Evolutionary conservation across 2,113 vertebrate species (phyloP).

Genomic region (Brachyistius frenatus): DNA sequence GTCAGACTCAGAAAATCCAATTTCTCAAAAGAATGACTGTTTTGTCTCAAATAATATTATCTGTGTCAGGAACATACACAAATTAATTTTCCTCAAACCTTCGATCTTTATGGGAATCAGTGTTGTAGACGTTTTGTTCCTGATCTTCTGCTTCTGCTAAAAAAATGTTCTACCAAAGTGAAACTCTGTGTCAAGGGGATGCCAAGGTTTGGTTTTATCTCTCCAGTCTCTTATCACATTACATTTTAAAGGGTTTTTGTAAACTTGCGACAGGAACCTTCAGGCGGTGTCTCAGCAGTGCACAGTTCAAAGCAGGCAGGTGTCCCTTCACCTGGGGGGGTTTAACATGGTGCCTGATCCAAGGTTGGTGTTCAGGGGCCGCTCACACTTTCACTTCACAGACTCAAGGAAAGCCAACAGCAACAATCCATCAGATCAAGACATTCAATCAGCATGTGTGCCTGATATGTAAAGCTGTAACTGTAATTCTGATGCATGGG

Average conservation of each 20-base stretch:
- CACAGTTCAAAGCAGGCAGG: constrained; percentile 28
- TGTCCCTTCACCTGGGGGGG: neutral
- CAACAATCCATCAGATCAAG: constrained; percentile 10
- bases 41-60: neutral
- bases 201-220: constrained; percentile 16
- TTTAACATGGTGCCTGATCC: constrained; percentile 45
- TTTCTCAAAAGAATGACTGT: neutral
- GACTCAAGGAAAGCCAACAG: constrained; percentile 4
- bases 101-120: neutral
- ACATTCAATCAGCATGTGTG: constrained; percentile 47
- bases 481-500: constrained; percentile 20
- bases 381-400: constrained; percentile 31
- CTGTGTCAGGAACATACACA: constrained; percentile 3
- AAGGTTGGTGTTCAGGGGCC: constrained; percentile 62
- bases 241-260: constrained; percentile 19
- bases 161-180: constrained; percentile 34
- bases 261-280: constrained; percentile 23
- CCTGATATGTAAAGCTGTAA: neutral
- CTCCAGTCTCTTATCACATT: constrained; percentile 22
- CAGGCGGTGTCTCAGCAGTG: constrained; percentile 27
- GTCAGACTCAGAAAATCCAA: neutral
- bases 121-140: constrained; percentile 1
- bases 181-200: neutral
- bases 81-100: neutral
- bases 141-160: neutral